A percentile compares a stretch with the other conserved stretches of the same genome.
Evolutionary conservation across 2,888 invertebrate genomes (phyloP).

Genomic region (Phania funesta): DNA sequence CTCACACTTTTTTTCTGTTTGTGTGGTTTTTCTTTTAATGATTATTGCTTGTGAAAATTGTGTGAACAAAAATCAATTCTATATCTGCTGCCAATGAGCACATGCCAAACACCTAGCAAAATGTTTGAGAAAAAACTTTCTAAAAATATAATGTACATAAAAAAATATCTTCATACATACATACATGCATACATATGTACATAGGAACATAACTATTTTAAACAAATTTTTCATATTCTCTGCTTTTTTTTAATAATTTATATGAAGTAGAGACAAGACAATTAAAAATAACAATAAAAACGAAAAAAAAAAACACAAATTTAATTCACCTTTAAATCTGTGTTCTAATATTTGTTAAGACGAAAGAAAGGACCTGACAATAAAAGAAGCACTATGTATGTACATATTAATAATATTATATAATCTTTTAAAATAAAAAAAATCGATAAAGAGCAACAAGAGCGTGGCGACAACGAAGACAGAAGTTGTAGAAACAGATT

Average conservation of each 20-base stretch:
- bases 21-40: constrained; percentile 5
- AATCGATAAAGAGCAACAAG: constrained; percentile 33
- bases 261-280: background rate
- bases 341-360: too few relatives aligned
- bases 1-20: background rate
- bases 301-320: background rate
- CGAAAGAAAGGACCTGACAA: constrained; percentile 19
- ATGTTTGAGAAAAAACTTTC: constrained; percentile 30
- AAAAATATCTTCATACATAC: background rate
- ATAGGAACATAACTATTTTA: background rate
- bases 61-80: constrained; percentile 56
- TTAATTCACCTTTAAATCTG: too few relatives aligned
- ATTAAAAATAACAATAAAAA: constrained; percentile 5
- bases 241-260: too few relatives aligned
- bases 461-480: constrained; percentile 38
- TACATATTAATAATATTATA: constrained; percentile 35
- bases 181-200: background rate
- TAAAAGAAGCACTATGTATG: background rate
- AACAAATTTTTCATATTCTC: too few relatives aligned
- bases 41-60: constrained; percentile 20
- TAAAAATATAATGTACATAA: constrained; percentile 23
- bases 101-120: constrained; percentile 37
- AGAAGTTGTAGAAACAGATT: constrained; percentile 39
- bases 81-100: constrained; percentile 5
- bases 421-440: constrained; percentile 48